phyloP scores from a whole-genome alignment of 2,888 invertebrate species.

The Vesta saturnalis region DNA sequence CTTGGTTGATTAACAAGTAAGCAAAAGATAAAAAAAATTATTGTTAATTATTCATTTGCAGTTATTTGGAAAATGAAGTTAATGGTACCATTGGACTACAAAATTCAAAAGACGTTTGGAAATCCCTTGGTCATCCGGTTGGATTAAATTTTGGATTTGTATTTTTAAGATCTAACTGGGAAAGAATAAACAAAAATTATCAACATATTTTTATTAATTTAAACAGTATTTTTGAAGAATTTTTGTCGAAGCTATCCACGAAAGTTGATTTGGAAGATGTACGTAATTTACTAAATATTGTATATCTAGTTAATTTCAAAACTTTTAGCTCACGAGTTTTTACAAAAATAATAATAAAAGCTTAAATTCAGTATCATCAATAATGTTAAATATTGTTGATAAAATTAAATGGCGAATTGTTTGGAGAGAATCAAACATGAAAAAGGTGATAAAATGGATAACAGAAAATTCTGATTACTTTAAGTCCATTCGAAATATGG shows the following conservation, averaged over 20 bases:
- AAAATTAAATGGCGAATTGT: conserved; percentile 56
- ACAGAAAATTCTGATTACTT: conserved; percentile 7
- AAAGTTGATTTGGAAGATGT: conserved; percentile 60
- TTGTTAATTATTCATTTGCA: conserved; percentile 27
- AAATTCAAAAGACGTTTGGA: conserved; percentile 58
- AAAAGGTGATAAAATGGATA: conserved; percentile 54
- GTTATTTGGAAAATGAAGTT: conserved; percentile 57
- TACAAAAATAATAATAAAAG: conserved; percentile 55
- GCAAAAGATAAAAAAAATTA: conserved; percentile 24
- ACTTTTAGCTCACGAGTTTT: conserved; percentile 57
- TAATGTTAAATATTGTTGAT: conserved; percentile 57
- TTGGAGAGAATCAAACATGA: conserved; percentile 56
- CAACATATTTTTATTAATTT: conserved; percentile 55
- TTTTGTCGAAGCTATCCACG: conserved; percentile 56
- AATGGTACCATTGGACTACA: conserved; percentile 55
- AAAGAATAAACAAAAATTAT: conserved; percentile 54
- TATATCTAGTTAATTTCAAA: background rate
- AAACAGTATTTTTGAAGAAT: conserved; percentile 56
- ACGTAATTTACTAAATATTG: no score
- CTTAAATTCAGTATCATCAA: conserved; percentile 52
- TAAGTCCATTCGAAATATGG: background rate
- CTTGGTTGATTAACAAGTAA: conserved; percentile 65
- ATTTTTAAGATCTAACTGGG: conserved; percentile 58
- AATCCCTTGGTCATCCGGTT: conserved; percentile 56
- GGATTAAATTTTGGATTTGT: conserved; percentile 57